Conservation (phyloP, 1,140 invertebrate genomes). For the Choristoneura fumiferana region DNA sequence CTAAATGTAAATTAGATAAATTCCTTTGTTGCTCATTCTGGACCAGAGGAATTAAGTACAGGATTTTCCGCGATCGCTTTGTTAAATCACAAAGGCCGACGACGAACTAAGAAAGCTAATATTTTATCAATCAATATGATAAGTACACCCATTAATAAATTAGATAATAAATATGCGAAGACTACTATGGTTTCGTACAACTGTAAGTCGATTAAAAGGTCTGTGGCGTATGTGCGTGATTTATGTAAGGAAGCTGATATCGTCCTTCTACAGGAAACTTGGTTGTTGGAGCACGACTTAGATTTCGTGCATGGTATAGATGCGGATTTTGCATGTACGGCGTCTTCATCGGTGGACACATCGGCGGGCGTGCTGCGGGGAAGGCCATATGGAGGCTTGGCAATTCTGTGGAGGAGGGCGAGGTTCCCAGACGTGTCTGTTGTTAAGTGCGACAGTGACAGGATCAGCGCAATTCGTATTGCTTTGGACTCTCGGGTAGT, state of each 20-base stretch:
- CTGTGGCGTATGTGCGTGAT: neutral
- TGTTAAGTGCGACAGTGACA: no score
- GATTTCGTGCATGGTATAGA: neutral
- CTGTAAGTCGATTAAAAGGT: conserved; percentile 20
- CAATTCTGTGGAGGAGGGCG: neutral
- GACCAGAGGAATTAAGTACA: conserved; percentile 20
- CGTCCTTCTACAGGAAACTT: neutral
- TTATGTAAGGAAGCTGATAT: conserved; percentile 21
- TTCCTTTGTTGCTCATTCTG: conserved; percentile 18
- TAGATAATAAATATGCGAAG: neutral
- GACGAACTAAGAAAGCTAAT: neutral
- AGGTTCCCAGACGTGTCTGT: no score
- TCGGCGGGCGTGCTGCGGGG: neutral
- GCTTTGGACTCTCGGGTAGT: neutral
- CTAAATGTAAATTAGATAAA: neutral
- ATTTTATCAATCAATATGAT: conserved; percentile 18
- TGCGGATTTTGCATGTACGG: neutral
- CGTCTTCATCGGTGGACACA: neutral
- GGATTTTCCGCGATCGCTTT: neutral
- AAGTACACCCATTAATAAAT: conserved; percentile 3
- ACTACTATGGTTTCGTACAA: conserved; percentile 8
- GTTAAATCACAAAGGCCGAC: neutral
- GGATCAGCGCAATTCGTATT: conserved; percentile 5
- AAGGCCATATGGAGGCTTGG: neutral
- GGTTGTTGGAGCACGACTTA: neutral